These are phyloP conservation scores for Lasioglossum marginatum DNA, from an alignment of 2,888 invertebrate species.

Conservation along the genomic window DNA sequence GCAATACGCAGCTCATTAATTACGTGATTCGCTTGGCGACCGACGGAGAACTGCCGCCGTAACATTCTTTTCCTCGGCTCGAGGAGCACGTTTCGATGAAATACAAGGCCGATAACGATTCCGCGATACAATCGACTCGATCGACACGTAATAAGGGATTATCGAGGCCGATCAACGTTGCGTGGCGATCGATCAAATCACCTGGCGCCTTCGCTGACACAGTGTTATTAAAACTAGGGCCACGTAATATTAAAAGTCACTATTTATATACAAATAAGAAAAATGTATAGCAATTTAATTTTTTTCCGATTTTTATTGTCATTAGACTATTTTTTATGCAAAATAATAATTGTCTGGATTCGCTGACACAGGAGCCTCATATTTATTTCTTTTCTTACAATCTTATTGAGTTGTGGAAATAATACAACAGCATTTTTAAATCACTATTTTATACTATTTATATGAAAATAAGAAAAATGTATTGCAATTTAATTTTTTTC, in stretches of 20 bases:
- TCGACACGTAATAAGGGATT: slow-evolving; percentile 25
- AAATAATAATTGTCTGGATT: too few relatives aligned
- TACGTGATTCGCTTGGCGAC: slow-evolving; percentile 50
- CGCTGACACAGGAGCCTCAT: too few relatives aligned
- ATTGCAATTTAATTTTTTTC: neutral
- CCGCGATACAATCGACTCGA: slow-evolving; percentile 21
- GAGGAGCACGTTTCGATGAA: neutral
- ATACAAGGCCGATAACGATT: slow-evolving; percentile 17
- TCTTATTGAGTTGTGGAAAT: too few relatives aligned
- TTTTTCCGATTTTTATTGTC: neutral
- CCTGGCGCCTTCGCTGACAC: neutral
- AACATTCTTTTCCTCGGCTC: slow-evolving; percentile 35
- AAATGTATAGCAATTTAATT: neutral
- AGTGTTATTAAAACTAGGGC: neutral
- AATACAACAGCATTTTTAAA: too few relatives aligned
- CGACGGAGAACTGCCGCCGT: neutral
- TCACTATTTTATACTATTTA: neutral
- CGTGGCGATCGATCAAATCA: slow-evolving; percentile 15
- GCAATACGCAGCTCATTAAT: slow-evolving; percentile 59
- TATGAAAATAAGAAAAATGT: neutral
- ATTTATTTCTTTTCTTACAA: too few relatives aligned
- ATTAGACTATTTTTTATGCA: too few relatives aligned
- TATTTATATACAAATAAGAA: neutral
- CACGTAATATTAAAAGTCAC: neutral
- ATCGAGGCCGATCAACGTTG: slow-evolving; percentile 1